phyloP scores from a whole-genome alignment of 2,113 vertebrate genomes.

The Melanostigma gelatinosum region DNA sequence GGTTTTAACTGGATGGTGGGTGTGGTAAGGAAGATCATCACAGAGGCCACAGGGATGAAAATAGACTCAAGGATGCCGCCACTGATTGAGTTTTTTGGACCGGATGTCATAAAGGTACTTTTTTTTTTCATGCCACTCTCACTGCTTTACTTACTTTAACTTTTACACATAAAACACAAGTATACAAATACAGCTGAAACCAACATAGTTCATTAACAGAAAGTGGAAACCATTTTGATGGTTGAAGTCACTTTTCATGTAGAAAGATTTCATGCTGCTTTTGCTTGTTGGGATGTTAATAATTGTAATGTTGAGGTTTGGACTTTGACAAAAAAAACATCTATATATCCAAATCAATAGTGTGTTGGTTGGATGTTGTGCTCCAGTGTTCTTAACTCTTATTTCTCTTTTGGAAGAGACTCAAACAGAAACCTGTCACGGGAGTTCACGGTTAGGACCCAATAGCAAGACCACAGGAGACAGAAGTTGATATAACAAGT shows the following conservation, averaged over 20 bases:
- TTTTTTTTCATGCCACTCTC: background rate
- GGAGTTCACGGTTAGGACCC: too few species aligned
- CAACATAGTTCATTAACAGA: too few species aligned
- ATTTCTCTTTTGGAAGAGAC: too few species aligned
- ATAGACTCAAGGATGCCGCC: constrained; percentile 31
- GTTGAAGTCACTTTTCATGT: too few species aligned
- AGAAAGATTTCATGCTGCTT: background rate
- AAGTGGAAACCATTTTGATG: too few species aligned
- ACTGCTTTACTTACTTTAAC: background rate
- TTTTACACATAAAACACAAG: background rate
- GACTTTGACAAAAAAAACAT: background rate
- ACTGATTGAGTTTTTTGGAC: constrained; percentile 72
- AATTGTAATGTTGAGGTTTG: background rate
- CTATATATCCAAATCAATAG: too few species aligned
- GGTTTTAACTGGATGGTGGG: constrained; percentile 81
- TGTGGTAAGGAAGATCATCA: constrained; percentile 65
- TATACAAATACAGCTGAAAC: background rate
- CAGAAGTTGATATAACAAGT: too few species aligned
- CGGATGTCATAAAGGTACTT: constrained; percentile 62
- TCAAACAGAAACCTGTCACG: too few species aligned
- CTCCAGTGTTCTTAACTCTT: too few species aligned
- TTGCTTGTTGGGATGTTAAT: background rate
- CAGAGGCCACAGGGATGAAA: constrained; percentile 37
- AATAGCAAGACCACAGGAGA: too few species aligned
- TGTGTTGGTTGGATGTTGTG: too few species aligned